Conservation (phyloP, 64 coral and sea anemone species). For the Anthopleura sola region DNA sequence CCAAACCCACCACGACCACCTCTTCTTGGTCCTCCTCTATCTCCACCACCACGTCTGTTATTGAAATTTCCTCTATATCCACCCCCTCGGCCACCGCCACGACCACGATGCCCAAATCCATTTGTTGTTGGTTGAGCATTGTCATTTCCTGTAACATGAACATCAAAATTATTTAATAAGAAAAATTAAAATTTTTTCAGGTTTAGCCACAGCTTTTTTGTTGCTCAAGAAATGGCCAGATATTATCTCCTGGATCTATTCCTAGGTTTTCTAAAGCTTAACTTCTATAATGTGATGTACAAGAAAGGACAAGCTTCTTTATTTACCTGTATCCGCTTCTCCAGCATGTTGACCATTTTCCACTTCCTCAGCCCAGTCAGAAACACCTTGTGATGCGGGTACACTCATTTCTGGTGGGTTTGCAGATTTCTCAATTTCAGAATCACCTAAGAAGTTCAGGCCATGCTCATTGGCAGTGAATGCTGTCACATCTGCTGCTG, state of each 20-base stretch:
- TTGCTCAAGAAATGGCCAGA: too few species aligned
- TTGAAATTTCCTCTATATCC: conserved; percentile 65
- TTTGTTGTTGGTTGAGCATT: conserved; percentile 56
- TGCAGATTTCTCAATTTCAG: conserved; percentile 53
- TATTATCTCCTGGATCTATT: too few species aligned
- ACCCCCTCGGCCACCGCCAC: conserved; percentile 63
- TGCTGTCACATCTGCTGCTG: conserved; percentile 43
- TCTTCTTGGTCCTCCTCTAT: conserved; percentile 41
- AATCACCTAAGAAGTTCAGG: conserved; percentile 81
- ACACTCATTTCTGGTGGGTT: neutral
- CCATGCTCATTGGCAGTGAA: conserved; percentile 86
- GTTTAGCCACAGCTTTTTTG: too few species aligned
- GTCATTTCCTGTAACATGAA: conserved; percentile 49
- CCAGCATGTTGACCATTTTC: conserved; percentile 24
- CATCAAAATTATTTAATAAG: too few species aligned
- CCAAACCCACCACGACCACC: conserved; percentile 68
- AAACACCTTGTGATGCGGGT: neutral
- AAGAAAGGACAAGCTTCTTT: too few species aligned
- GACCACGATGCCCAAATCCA: conserved; percentile 53
- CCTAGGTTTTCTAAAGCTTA: too few species aligned
- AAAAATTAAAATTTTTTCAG: too few species aligned
- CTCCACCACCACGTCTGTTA: conserved; percentile 47
- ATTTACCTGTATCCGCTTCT: neutral
- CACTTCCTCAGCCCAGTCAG: conserved; percentile 43
- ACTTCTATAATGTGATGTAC: too few species aligned